Base-by-base conservation (phyloP, 1,140 invertebrate species). In the Apis dorsata region DNA sequence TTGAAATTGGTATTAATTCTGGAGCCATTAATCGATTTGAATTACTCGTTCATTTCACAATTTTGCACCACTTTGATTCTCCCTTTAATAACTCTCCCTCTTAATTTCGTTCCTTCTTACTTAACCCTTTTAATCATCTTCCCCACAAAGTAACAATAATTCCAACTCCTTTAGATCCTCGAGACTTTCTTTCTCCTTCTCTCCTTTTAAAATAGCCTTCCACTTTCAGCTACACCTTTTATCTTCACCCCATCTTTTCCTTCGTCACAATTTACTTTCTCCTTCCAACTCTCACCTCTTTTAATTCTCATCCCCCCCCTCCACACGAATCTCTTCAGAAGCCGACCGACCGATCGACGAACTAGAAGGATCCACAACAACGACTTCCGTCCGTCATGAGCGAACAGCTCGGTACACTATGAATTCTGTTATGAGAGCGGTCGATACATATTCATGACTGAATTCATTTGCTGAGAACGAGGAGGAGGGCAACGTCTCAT, bases 401-500 rank as follows among this genome's bases (percentile, higher is more conserved):
- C 60, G 19, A n/a, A 69, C 28, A 70, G 68, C 10, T 24, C 66
- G 68, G 57, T 85, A 82, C 83, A 68, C 78, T 90, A 92, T 91
- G 91, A 91, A 91, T 91, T 91, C 87, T 88, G 89, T 92, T 92
- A 92, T 91, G 88, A 89, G 86, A 90, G 78, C 73, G 49, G 71
- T 59, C 91, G 90, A 91, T 92, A 91, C 91, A 92, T 92, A 92
- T 92, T 92, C 90, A 92, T 92, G 90, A 77, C 79, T 88, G 90
- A 90, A 92, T 91, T 88, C 88, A 90, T 91, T 92, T 88, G 91
- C 90, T 89, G 90, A 86, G 91, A 90, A 92, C 91, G 87, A 85
- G 78, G 70, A 66, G 85, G 81, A 90, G 84, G 85, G 86, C 86
- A 91, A 70, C 90, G 88, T 92, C 90, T 91, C 91, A 91, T 91